phyloP scores from a whole-genome alignment of 2,888 invertebrate species.

The Agrotis clavis region DNA sequence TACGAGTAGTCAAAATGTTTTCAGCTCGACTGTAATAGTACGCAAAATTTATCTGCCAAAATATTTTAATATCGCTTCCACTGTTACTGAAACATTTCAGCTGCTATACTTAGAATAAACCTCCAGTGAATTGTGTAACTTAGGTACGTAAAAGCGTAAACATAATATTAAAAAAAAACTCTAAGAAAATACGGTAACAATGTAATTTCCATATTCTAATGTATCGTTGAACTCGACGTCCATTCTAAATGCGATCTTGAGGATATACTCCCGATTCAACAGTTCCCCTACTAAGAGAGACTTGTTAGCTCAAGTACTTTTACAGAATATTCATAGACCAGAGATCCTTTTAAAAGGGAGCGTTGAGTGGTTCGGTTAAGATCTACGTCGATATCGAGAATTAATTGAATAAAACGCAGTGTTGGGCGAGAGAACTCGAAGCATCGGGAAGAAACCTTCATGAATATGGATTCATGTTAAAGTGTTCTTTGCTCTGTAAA shows the following conservation, averaged over 20 bases:
- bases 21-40: conserved; percentile 20
- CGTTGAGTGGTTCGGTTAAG: conserved; percentile 69
- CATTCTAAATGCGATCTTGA: conserved; percentile 49
- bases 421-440: conserved; percentile 73
- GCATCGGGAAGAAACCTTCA: conserved; percentile 72
- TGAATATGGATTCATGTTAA: conserved; percentile 86
- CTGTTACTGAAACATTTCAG: conserved; percentile 19
- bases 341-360: conserved; percentile 70
- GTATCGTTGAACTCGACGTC: conserved; percentile 39
- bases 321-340: conserved; percentile 75
- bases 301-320: conserved; percentile 71
- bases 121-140: conserved; percentile 32
- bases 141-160: conserved; percentile 41
- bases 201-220: conserved; percentile 56
- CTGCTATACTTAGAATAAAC: conserved; percentile 13
- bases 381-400: conserved; percentile 79
- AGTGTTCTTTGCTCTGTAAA: conserved; percentile 82
- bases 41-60: conserved; percentile 18
- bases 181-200: conserved; percentile 49
- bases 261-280: conserved; percentile 54
- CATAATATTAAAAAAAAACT: conserved; percentile 41
- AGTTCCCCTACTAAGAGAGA: conserved; percentile 57
- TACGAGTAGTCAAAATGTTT: conserved; percentile 28
- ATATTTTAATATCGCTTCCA: conserved; percentile 36
- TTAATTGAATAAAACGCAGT: conserved; percentile 88